Conservation (phyloP, 2,797 vertebrate genomes). For the Sebastes itinus region DNA sequence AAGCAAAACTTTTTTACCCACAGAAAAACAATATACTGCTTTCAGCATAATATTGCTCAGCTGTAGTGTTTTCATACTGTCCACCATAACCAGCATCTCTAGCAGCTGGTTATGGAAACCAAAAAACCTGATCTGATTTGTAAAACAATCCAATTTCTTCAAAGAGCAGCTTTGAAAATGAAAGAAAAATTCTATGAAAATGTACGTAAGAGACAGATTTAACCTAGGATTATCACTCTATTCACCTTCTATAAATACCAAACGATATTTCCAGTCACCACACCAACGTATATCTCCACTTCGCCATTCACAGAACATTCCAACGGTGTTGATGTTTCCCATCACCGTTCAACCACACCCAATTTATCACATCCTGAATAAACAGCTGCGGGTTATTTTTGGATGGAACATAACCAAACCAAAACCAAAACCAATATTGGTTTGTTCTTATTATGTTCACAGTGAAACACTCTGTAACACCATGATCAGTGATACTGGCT, state of each 20-base stretch:
- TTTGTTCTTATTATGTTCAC: neutral
- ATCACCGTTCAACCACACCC: neutral
- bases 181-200: neutral
- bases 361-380: neutral
- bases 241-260: neutral
- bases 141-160: neutral
- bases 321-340: neutral
- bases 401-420: neutral
- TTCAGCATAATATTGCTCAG: neutral
- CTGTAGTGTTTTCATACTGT: accelerated
- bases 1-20: neutral
- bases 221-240: neutral
- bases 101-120: no score
- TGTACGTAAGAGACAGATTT: accelerated
- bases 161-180: neutral
- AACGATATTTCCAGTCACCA: neutral
- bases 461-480: neutral
- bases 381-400: neutral
- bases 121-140: neutral
- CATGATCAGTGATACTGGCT: neutral
- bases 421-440: neutral
- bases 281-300: neutral
- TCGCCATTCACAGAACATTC: neutral
- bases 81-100: neutral
- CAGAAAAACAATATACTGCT: neutral